Percentiles rank a stretch among this genome's conserved stretches.
These are phyloP conservation scores for Temnothorax nylanderi DNA, from an alignment of 1,140 invertebrate species.

Conservation along the genomic window DNA sequence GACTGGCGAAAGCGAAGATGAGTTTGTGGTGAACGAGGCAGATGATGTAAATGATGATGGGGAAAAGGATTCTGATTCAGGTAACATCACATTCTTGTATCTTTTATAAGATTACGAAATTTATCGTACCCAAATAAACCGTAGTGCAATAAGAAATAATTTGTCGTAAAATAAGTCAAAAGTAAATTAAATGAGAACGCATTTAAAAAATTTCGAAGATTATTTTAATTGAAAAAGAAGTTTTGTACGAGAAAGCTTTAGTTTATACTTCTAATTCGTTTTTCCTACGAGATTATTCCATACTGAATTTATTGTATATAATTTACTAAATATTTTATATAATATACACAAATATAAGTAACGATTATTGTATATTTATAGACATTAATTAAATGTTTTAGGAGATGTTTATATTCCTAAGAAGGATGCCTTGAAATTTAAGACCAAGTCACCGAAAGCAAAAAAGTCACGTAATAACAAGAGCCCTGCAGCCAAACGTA, in stretches of 20 bases:
- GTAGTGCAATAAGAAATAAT: background rate
- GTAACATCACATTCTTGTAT: slow-evolving; percentile 67
- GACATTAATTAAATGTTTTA: slow-evolving; percentile 59
- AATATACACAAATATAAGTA: background rate
- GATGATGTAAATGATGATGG: slow-evolving; percentile 86
- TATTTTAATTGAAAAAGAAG: too few species aligned
- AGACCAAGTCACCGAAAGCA: slow-evolving; percentile 79
- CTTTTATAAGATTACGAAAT: background rate
- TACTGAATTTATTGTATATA: background rate
- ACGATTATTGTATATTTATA: background rate
- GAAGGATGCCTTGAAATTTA: slow-evolving; percentile 76
- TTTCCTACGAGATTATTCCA: too few species aligned
- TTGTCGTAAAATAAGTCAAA: background rate
- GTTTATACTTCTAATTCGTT: too few species aligned
- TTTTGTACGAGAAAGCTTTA: too few species aligned
- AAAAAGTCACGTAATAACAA: slow-evolving; percentile 79
- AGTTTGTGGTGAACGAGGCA: slow-evolving; percentile 86
- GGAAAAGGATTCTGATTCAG: slow-evolving; percentile 84
- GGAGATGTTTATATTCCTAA: slow-evolving; percentile 84
- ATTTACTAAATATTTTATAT: background rate
- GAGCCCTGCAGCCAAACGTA: slow-evolving; percentile 79
- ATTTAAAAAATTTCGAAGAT: too few species aligned
- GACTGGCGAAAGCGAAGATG: slow-evolving; percentile 87
- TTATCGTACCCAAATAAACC: background rate
- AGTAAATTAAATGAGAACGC: background rate